Percentiles rank a stretch among this genome's conserved stretches.
Conservation (phyloP, 2,888 invertebrate genomes). For the Candidula unifasciata region DNA sequence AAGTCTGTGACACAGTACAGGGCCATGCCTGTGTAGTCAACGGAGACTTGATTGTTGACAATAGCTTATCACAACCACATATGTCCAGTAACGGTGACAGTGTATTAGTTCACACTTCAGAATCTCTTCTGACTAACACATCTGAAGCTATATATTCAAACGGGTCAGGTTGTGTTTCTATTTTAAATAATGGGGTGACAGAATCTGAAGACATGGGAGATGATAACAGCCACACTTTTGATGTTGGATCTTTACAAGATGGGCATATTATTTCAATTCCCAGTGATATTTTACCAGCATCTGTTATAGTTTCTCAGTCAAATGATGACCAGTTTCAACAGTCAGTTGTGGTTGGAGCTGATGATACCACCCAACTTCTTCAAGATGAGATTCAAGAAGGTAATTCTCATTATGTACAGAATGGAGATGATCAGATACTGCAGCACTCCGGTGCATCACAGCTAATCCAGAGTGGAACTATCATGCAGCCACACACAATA, state of each 20-base stretch:
- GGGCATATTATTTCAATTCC: conserved; percentile 44
- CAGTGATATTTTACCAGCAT: conserved; percentile 42
- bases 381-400: conserved; percentile 30
- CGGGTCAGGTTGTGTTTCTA: conserved; percentile 27
- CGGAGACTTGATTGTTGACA: background rate
- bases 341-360: background rate
- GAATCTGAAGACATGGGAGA: conserved; percentile 35
- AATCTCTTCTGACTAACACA: conserved; percentile 14
- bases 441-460: conserved; percentile 23
- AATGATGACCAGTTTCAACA: conserved; percentile 39
- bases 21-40: background rate
- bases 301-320: conserved; percentile 35
- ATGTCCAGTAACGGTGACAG: background rate
- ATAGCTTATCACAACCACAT: background rate
- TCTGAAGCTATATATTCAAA: conserved; percentile 44
- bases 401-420: conserved; percentile 30
- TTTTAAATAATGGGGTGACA: conserved; percentile 34
- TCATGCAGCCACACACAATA: conserved; percentile 32
- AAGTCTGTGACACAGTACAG: conserved; percentile 51
- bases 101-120: conserved; percentile 15
- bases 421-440: conserved; percentile 12
- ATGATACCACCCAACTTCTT: conserved; percentile 5
- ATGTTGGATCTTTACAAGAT: conserved; percentile 42
- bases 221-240: conserved; percentile 22
- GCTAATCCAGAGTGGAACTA: conserved; percentile 7